Base-by-base conservation (phyloP, 2,888 invertebrate species). In the Crematogaster levior region DNA sequence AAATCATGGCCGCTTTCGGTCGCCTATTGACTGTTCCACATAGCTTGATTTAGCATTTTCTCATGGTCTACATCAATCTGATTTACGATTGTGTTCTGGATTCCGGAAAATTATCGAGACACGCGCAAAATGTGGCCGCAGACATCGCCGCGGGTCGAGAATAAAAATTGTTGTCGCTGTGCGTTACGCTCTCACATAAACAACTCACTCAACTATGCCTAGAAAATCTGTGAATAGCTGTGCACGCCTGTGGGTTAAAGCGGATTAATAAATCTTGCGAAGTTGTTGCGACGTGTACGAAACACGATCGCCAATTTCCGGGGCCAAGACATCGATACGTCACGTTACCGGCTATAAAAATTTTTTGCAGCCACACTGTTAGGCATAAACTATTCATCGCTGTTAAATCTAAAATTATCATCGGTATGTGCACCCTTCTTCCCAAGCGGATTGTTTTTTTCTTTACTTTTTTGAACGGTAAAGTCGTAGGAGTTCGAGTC, bases 61-160 rank as follows among this genome's bases (percentile, higher is more conserved):
- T 90, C 91, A 90, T 88, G 88, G 74, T 91, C 86, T 89, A 89
- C 82, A 88, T 90, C 90, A 85, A 81, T 53, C 83, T 91, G 91
- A 92, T 92, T 92, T 92, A 92, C 91, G 88, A 85, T 63, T 70
- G 43, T 82, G 87, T 86, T 86, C 87, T 74, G 84, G 87, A 91
- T 91, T 90, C 86, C 72, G 72, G 63, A 82, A 86, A 85, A 90
- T 85, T 86, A 89, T 90, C 84, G 87, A 85, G 89, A 90, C 84
- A 75, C 86, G 85, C 89, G 86, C 66, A 70, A 70, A 51, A 68
- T 70, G 51, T 21, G 24, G 7, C 10, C 5, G 46, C 12, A 7
- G 30, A 80, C 30, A 72, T 61, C 48, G 56, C 46, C 30, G 6
- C 21, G 48, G 15, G 12, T 30, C 21, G 30, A 12, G 81, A 74